These are phyloP conservation scores for Morone chrysops DNA, from an alignment of 2,113 vertebrate species.

Conservation along the genomic window DNA sequence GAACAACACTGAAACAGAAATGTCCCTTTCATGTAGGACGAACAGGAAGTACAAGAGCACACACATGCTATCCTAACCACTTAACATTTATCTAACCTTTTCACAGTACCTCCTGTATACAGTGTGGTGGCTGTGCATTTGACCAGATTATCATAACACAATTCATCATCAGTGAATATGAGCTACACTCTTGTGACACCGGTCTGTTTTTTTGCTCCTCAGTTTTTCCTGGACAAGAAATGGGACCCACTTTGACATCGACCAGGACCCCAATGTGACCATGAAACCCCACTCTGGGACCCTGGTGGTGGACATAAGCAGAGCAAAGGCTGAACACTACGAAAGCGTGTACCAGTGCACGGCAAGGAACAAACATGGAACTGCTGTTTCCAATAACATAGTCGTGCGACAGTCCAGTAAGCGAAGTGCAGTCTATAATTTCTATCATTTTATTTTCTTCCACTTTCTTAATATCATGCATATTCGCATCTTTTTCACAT, in stretches of 20 bases:
- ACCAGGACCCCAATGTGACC: constrained; percentile 88
- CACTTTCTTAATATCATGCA: neutral
- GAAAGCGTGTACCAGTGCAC: constrained; percentile 96
- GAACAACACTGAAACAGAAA: neutral
- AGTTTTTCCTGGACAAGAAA: constrained; percentile 98
- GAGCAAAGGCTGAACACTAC: constrained; percentile 90
- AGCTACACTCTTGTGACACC: neutral
- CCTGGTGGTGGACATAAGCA: constrained; percentile 92
- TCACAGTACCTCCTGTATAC: neutral
- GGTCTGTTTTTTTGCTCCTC: neutral
- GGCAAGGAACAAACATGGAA: constrained; percentile 92
- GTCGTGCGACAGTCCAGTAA: constrained; percentile 93
- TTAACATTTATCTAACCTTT: neutral
- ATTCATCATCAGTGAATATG: neutral
- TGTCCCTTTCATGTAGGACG: neutral
- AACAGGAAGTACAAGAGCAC: neutral
- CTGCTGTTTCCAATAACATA: constrained; percentile 95
- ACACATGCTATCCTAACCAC: neutral
- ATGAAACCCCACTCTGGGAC: constrained; percentile 93
- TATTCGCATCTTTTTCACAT: constrained; percentile 13
- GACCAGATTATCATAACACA: neutral
- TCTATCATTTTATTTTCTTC: neutral
- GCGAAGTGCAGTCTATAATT: constrained; percentile 36
- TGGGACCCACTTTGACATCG: constrained; percentile 95
- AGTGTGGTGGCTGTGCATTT: neutral